Conservation (phyloP, 2,113 vertebrate species). For the Platanista minor region DNA sequence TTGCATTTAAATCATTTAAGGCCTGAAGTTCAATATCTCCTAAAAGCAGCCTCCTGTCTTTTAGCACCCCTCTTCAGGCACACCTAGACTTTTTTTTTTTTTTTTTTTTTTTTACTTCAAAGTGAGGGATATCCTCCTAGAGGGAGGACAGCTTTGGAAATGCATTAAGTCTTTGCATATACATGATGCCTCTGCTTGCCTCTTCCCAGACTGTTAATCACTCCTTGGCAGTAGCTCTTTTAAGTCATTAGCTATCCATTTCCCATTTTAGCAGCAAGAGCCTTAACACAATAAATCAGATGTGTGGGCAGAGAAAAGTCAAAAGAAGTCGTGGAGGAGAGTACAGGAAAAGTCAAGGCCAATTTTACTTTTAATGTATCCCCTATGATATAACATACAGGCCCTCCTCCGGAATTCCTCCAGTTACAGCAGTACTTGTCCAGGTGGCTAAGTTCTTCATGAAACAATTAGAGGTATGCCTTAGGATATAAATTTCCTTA, state of each 20-base stretch:
- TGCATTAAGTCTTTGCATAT: constrained; percentile 46
- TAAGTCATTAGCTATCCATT: constrained; percentile 30
- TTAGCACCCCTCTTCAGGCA: not conserved
- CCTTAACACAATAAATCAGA: not conserved
- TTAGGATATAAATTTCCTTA: not conserved
- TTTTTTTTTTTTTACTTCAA: constrained; percentile 48
- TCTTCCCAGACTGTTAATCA: constrained; percentile 17
- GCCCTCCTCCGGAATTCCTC: not conserved
- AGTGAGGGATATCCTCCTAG: not conserved
- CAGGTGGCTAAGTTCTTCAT: not conserved
- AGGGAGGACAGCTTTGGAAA: not conserved
- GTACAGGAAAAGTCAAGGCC: not conserved
- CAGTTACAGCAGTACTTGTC: not conserved
- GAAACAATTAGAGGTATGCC: not conserved
- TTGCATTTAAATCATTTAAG: constrained; percentile 75
- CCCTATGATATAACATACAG: not conserved
- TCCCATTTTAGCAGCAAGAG: constrained; percentile 27
- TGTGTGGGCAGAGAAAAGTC: not conserved
- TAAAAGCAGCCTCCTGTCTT: constrained; percentile 58
- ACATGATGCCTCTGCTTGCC: not conserved
- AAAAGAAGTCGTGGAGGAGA: not conserved
- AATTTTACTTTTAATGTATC: not conserved
- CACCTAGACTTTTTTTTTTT: constrained; percentile 24
- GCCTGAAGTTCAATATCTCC: constrained; percentile 70
- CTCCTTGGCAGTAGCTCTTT: not conserved